These are phyloP conservation scores for Yponomeuta cagnagella DNA, from an alignment of 2,888 invertebrate genomes.

Conservation along the genomic window DNA sequence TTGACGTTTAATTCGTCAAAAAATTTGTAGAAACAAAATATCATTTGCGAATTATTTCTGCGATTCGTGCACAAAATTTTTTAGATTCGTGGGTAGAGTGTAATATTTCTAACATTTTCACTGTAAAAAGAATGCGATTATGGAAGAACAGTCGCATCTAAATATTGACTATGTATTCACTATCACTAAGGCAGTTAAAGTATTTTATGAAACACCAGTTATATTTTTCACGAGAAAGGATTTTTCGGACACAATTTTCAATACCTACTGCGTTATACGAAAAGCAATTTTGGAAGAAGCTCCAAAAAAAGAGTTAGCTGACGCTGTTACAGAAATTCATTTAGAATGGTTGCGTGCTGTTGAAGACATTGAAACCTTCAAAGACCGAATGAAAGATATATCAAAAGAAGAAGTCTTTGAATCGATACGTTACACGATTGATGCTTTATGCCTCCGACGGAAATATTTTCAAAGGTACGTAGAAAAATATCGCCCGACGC, in stretches of 20 bases:
- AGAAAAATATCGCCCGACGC: constrained; percentile 33
- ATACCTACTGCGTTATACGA: constrained; percentile 47
- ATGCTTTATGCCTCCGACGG: constrained; percentile 44
- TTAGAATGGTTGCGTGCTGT: constrained; percentile 56
- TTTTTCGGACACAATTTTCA: constrained; percentile 53
- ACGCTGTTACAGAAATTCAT: constrained; percentile 55
- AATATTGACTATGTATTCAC: constrained; percentile 41
- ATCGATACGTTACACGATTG: constrained; percentile 53
- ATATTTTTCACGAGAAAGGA: constrained; percentile 54
- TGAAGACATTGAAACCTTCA: constrained; percentile 49
- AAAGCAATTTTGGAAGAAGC: constrained; percentile 33
- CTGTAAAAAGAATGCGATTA: not conserved
- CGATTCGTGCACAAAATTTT: too few relatives aligned
- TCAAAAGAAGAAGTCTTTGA: constrained; percentile 44
- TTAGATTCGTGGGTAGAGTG: too few relatives aligned
- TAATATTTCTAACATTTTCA: not conserved
- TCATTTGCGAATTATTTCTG: too few relatives aligned
- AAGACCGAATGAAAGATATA: constrained; percentile 33
- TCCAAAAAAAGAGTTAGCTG: constrained; percentile 30
- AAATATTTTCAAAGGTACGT: constrained; percentile 53
- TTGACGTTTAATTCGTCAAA: too few relatives aligned
- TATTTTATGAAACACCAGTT: constrained; percentile 57
- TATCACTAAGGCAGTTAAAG: constrained; percentile 54
- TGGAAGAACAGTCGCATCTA: not conserved
- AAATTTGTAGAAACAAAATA: too few relatives aligned